Evolutionary conservation across 2,888 invertebrate species (phyloP), one percentile per base, ranked within the genome.

Genomic region (Andrena dorsata): DNA sequence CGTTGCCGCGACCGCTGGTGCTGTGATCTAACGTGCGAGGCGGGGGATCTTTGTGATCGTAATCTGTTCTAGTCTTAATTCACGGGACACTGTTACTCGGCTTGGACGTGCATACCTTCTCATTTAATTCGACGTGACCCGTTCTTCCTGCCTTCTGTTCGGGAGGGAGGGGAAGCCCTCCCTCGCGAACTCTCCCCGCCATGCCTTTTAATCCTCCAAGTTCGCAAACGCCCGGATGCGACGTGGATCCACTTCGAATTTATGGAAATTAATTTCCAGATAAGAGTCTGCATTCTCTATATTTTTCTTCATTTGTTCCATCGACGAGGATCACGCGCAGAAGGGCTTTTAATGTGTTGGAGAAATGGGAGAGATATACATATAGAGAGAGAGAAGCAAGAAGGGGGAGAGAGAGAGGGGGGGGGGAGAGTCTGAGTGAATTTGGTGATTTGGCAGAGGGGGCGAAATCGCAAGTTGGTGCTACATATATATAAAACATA

Each of bases 401-500:
- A 61, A 65, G 83, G 79, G 66, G 80, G 79, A 64, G 80, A 61
- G 69, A 73, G 66, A 68, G 64, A 76, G 84, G 82, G 84, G 76
- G 82, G 68, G 61, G 71, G 77, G 79, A 77, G 82, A 86, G 78
- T 86, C 65, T 88, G 90, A 88, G 87, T 90, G 90, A 85, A 87
- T 91, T 83, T 92, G 92, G 91, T 92, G 91, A 92, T 92, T 92
- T 93, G 92, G 92, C 90, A 91, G 92, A 91, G 90, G 92, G 70
- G 90, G 90, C 91, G 90, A 90, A 87, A 88, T 89, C 86, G 89
- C 90, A 92, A 91, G 91, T 90, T 93, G 92, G 93, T 93, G 91
- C 92, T 92, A 91, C 92, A 88, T 88, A 90, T 90, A 82, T 74
- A 84, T 80, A 85, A 85, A 74, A 88, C 83, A 87, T 83, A 87